Percentiles rank a stretch among this genome's conserved stretches.
Conservation (phyloP, 2,113 vertebrate genomes). For the Ammodytes dubius region DNA sequence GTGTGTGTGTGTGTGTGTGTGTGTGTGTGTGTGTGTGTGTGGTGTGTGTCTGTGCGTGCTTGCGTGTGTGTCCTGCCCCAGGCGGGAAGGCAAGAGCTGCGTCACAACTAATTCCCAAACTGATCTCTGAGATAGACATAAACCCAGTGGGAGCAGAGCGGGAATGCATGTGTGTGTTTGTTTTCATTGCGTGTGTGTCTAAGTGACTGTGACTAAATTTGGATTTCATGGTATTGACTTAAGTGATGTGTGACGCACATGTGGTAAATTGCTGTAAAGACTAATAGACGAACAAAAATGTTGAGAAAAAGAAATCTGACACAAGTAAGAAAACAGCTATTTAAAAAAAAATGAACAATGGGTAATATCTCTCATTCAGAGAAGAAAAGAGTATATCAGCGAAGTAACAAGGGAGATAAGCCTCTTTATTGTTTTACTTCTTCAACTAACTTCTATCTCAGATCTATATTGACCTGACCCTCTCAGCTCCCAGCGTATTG, state of each 20-base stretch:
- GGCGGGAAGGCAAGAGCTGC: conserved; percentile 36
- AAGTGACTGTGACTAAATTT: conserved; percentile 38
- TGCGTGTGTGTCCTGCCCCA: conserved; percentile 5
- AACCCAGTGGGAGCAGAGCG: conserved; percentile 11
- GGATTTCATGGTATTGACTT: conserved; percentile 52
- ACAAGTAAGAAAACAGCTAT: not conserved
- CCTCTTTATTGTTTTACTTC: conserved; percentile 24
- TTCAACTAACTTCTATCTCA: conserved; percentile 51
- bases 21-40: not conserved
- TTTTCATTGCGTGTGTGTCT: conserved; percentile 11
- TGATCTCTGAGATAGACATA: conserved; percentile 56
- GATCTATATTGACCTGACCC: conserved; percentile 53
- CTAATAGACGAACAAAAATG: not conserved
- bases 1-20: conserved; percentile 5
- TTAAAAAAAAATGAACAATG: not conserved
- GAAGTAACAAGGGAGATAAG: conserved; percentile 4
- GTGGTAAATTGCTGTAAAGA: conserved; percentile 32
- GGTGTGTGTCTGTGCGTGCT: conserved; percentile 17
- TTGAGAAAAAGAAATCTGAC: not conserved
- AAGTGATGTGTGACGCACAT: conserved; percentile 44
- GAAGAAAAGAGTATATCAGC: not conserved
- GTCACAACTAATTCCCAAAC: conserved; percentile 57
- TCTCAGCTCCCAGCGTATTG: conserved; percentile 51
- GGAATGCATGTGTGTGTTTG: conserved; percentile 6
- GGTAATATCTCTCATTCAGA: not conserved